These are phyloP conservation scores for Caenorhabditis angaria DNA, from an alignment of 2,888 invertebrate genomes.

Conservation along the genomic window DNA sequence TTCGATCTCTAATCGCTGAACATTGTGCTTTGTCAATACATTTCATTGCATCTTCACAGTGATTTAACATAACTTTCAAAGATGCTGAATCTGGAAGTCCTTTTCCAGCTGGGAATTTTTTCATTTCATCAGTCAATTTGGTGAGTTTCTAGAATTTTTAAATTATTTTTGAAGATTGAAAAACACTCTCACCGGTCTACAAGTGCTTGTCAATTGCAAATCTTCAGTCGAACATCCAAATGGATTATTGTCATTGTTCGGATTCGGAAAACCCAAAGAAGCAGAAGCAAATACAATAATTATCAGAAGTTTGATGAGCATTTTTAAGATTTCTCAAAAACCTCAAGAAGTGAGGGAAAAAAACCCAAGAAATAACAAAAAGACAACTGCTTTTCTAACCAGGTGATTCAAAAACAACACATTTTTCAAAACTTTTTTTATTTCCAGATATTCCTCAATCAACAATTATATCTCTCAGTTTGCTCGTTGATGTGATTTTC, in stretches of 20 bases:
- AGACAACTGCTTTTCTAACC: no score
- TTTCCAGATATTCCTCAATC: no score
- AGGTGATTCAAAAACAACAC: slow-evolving; percentile 4
- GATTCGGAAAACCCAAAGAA: not conserved
- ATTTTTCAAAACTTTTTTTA: not conserved
- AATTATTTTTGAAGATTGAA: not conserved
- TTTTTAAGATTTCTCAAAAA: not conserved
- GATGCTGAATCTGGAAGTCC: not conserved
- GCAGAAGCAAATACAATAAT: not conserved
- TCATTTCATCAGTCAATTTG: slow-evolving; percentile 8
- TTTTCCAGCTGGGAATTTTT: slow-evolving; percentile 1
- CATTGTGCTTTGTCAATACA: slow-evolving; percentile 3
- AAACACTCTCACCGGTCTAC: not conserved
- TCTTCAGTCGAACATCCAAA: slow-evolving; percentile 6
- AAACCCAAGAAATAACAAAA: not conserved
- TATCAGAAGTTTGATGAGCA: not conserved
- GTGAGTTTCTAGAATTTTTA: not conserved
- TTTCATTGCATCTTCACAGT: slow-evolving; percentile 5
- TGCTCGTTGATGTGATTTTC: not conserved
- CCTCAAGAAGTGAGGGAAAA: not conserved
- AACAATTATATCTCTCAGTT: not conserved
- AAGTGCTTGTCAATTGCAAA: not conserved
- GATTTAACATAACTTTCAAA: not conserved
- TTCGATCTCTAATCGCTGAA: not conserved
- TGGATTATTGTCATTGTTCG: not conserved